A percentile compares a stretch with the other conserved stretches of the same genome.
These are phyloP conservation scores for Notodonta ziczac DNA, from an alignment of 2,888 invertebrate species.

Conservation along the genomic window DNA sequence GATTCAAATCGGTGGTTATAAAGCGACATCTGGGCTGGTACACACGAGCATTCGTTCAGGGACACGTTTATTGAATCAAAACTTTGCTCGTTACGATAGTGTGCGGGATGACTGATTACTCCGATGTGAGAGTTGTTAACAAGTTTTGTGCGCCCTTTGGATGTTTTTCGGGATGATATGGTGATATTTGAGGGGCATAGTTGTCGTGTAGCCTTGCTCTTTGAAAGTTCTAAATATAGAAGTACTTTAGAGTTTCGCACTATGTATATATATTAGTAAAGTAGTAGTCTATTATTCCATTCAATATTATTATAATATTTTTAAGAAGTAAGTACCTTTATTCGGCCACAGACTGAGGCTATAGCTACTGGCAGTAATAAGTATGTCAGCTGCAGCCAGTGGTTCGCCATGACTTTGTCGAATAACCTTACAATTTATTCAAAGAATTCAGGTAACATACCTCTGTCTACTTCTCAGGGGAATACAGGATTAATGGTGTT, in stretches of 20 bases:
- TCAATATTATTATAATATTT: too few relatives aligned
- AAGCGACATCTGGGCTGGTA: conserved; percentile 8
- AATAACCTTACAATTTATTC: too few relatives aligned
- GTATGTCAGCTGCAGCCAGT: too few relatives aligned
- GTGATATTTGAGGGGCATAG: neutral
- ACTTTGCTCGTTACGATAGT: conserved; percentile 41
- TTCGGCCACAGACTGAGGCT: too few relatives aligned
- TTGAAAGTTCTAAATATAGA: neutral
- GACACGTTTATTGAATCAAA: conserved; percentile 43
- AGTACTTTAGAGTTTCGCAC: neutral
- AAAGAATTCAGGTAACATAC: too few relatives aligned
- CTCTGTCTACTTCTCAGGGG: too few relatives aligned
- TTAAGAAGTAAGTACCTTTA: too few relatives aligned
- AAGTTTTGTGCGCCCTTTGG: conserved; percentile 16
- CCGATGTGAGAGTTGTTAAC: conserved; percentile 18
- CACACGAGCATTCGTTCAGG: conserved; percentile 19
- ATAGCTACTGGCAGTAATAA: too few relatives aligned
- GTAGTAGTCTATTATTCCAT: too few relatives aligned
- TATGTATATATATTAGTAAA: too few relatives aligned
- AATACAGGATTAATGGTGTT: neutral
- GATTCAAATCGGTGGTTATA: neutral
- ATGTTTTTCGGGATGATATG: conserved; percentile 2
- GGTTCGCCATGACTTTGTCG: too few relatives aligned
- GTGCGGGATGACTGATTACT: conserved; percentile 35
- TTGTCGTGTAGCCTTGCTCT: neutral